phyloP scores from a whole-genome alignment of 2,797 vertebrate species.

The Lateolabrax maculatus region DNA sequence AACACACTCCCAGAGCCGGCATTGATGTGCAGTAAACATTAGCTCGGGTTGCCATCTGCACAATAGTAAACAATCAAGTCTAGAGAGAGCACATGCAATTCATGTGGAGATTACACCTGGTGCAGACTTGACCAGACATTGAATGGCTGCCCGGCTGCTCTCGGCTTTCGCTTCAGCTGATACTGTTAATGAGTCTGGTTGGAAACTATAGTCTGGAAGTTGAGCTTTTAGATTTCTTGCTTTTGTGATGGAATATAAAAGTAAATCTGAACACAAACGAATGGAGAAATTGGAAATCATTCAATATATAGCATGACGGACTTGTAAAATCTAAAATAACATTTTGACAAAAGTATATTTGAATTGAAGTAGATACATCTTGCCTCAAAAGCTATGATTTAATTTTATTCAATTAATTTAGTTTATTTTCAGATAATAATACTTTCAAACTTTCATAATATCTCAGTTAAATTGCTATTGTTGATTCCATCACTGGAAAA shows the following conservation, averaged over 20 bases:
- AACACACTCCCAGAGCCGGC: conserved; percentile 46
- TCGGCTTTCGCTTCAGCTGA: conserved; percentile 9
- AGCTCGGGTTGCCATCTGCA: conserved; percentile 60
- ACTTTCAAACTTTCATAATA: not conserved
- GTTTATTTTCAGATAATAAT: not conserved
- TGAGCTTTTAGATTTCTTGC: conserved; percentile 21
- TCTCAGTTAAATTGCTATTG: not conserved
- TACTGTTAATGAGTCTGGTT: conserved; percentile 23
- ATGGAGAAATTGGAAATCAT: not conserved
- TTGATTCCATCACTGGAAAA: not conserved
- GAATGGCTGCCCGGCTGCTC: conserved; percentile 40
- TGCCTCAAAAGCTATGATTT: not conserved
- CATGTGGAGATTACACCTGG: conserved; percentile 73
- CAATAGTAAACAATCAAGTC: conserved; percentile 67
- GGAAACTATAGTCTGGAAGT: conserved; percentile 21
- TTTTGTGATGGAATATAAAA: conserved; percentile 5
- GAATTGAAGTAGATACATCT: not conserved
- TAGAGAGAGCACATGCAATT: conserved; percentile 60
- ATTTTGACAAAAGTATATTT: not conserved
- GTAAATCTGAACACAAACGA: not conserved
- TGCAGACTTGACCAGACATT: conserved; percentile 48
- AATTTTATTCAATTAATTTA: not conserved
- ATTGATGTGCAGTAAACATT: conserved; percentile 70
- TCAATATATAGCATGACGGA: not conserved
- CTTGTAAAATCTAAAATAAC: conserved; percentile 11